Evolutionary conservation across 2,888 invertebrate genomes (phyloP).

Genomic region (Dryadula phaetusa): DNA sequence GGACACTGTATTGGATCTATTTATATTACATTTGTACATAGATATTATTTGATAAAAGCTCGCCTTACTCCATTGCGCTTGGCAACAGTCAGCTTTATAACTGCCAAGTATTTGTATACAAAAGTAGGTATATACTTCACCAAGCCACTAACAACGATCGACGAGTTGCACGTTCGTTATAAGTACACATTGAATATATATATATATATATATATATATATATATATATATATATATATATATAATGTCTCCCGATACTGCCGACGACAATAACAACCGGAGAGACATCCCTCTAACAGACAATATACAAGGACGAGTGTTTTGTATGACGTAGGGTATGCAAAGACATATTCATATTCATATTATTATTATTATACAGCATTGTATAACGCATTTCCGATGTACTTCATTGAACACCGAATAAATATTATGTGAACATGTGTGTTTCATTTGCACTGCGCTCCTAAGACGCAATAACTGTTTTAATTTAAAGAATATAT

Average conservation of each 20-base stretch:
- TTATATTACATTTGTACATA: too few relatives aligned
- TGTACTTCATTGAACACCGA: slow-evolving; percentile 23
- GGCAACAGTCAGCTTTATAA: too few relatives aligned
- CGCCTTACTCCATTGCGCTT: too few relatives aligned
- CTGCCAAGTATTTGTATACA: too few relatives aligned
- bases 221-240: not conserved
- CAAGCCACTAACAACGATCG: not conserved
- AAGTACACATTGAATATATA: not conserved
- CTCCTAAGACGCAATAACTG: too few relatives aligned
- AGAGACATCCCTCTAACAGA: not conserved
- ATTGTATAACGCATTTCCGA: slow-evolving; percentile 11
- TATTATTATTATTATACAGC: not conserved
- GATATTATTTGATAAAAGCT: too few relatives aligned
- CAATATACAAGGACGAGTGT: not conserved
- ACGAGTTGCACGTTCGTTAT: not conserved
- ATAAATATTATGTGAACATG: slow-evolving; percentile 18
- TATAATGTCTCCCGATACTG: not conserved
- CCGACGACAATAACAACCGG: not conserved
- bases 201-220: not conserved
- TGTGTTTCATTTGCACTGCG: slow-evolving; percentile 40
- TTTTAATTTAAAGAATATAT: too few relatives aligned
- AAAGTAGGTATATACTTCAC: too few relatives aligned
- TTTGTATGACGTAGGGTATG: not conserved
- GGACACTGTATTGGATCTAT: too few relatives aligned
- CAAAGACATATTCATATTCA: slow-evolving; percentile 8